Evolutionary conservation across 2,797 vertebrate genomes (phyloP).

Genomic region (Menidia menidia): DNA sequence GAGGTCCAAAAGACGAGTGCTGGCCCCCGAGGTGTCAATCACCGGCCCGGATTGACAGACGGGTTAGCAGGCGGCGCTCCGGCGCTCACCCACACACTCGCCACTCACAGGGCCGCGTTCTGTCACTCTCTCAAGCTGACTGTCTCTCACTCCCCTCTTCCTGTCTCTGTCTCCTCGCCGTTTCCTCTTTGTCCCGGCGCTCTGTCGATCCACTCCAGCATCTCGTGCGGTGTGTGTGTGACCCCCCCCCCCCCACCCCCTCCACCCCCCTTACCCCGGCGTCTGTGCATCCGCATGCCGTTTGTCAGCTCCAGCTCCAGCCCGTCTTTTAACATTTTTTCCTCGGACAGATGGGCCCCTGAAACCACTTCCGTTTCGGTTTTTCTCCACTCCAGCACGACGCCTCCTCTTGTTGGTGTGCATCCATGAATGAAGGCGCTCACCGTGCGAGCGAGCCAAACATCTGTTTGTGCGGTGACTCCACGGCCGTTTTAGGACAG

Average conservation of each 20-base stretch:
- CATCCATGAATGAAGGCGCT: conserved; percentile 43
- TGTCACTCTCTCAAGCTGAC: conserved; percentile 68
- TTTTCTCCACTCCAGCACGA: conserved; percentile 34
- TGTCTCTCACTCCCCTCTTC: conserved; percentile 68
- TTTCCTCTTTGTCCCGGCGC: conserved; percentile 30
- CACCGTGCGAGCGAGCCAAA: conserved; percentile 14
- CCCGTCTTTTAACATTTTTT: conserved; percentile 45
- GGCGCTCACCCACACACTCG: conserved; percentile 73
- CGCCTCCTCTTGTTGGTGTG: conserved; percentile 24
- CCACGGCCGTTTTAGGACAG: conserved; percentile 1
- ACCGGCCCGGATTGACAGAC: conserved; percentile 75
- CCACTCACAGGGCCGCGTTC: conserved; percentile 67
- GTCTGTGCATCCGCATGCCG: conserved; percentile 60
- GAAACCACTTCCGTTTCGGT: conserved; percentile 54
- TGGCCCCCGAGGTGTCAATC: conserved; percentile 75
- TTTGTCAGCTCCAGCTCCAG: conserved; percentile 45
- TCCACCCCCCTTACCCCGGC: neutral
- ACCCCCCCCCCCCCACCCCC: too few species aligned
- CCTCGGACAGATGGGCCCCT: conserved; percentile 70
- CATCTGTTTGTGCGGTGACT: conserved; percentile 23
- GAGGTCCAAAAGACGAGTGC: conserved; percentile 54
- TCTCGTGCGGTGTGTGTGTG: too few species aligned
- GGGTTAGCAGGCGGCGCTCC: conserved; percentile 63
- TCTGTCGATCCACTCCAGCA: neutral
- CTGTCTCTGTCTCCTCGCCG: conserved; percentile 51